These are phyloP conservation scores for Triops longicaudatus DNA, from an alignment of 1,140 invertebrate species.

Conservation along the genomic window DNA sequence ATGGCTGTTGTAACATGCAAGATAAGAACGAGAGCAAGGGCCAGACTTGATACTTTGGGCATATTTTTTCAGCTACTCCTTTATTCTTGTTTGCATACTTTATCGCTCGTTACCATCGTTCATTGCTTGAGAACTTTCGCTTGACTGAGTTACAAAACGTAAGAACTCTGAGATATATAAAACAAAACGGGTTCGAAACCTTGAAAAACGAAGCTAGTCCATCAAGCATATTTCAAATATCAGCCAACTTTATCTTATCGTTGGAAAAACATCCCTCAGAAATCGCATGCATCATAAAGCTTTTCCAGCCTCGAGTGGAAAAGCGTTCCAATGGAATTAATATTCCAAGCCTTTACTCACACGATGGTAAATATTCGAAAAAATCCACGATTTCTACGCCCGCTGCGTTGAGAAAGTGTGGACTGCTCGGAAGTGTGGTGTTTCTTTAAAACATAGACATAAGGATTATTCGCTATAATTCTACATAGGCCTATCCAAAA, in stretches of 20 bases:
- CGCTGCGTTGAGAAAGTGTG: background rate
- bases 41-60: too few relatives aligned
- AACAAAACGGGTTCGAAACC: background rate
- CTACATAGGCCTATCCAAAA: too few relatives aligned
- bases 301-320: background rate
- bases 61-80: too few relatives aligned
- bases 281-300: constrained; percentile 4
- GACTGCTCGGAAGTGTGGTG: too few relatives aligned
- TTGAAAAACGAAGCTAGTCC: background rate
- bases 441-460: too few relatives aligned
- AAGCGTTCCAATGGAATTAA: background rate
- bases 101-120: background rate
- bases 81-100: too few relatives aligned
- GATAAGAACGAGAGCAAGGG: too few relatives aligned
- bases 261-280: background rate
- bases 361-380: background rate
- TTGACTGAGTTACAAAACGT: background rate
- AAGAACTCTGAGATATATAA: background rate
- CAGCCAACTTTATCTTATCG: background rate
- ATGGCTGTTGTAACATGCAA: too few relatives aligned
- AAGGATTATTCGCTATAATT: too few relatives aligned
- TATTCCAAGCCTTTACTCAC: background rate
- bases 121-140: background rate
- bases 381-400: background rate
- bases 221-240: background rate